phyloP scores from a whole-genome alignment of 2,888 invertebrate species.

The Drosophila nr. perissopoda region DNA sequence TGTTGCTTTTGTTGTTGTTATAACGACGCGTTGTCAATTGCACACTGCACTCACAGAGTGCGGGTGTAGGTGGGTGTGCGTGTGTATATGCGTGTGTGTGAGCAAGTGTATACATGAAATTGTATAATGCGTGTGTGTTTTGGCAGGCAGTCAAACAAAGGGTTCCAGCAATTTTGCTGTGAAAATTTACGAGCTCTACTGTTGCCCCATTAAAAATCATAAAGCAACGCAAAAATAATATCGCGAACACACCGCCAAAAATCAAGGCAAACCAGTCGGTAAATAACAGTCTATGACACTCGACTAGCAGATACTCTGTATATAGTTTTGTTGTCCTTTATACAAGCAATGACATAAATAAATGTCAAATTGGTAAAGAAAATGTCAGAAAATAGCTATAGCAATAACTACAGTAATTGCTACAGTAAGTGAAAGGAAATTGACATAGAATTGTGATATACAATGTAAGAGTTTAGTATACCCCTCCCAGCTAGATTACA shows the following conservation, averaged over 20 bases:
- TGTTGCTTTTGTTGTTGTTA: conserved; percentile 41
- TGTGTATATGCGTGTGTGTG: conserved; percentile 14
- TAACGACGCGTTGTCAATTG: conserved; percentile 68
- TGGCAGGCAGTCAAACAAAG: conserved; percentile 52
- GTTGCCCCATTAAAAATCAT: conserved; percentile 76
- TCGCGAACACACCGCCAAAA: conserved; percentile 7
- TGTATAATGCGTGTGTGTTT: conserved; percentile 44
- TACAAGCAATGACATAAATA: background rate
- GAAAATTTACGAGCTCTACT: conserved; percentile 69
- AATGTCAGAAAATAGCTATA: background rate
- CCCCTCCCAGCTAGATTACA: background rate
- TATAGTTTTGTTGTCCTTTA: background rate
- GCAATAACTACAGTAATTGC: background rate
- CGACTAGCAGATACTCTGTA: conserved; percentile 5
- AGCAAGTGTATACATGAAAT: conserved; percentile 46
- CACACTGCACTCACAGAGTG: conserved; percentile 37
- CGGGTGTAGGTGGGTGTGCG: conserved; percentile 1
- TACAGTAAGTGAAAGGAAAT: background rate
- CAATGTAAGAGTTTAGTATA: background rate
- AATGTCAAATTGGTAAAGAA: background rate
- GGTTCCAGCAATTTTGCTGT: conserved; percentile 46
- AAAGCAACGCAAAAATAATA: conserved; percentile 56
- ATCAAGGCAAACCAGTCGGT: conserved; percentile 12
- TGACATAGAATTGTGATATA: too few relatives aligned
- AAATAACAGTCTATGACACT: background rate